Base-by-base conservation (phyloP, 1,140 invertebrate genomes). In the Penaeus japonicus region DNA sequence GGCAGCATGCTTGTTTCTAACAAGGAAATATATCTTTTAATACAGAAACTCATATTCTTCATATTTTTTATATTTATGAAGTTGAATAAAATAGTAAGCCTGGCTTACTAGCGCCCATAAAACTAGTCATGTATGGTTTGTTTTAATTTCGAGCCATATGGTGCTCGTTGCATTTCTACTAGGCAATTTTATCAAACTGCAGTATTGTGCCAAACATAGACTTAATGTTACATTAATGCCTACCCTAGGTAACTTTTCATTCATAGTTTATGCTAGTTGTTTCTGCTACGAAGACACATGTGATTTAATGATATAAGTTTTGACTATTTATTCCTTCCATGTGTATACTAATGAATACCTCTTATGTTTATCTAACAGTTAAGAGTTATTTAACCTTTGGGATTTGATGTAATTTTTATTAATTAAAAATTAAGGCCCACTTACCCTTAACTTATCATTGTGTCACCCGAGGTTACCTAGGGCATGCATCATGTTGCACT, bases 121-220 rank as follows among this genome's bases (percentile, higher is more conserved):
- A 83, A 62, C 81, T 83, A 83, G 81, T 83, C 81, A 83, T 82
- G 65, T 39, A 65, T 83, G 57, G 81, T 83, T 55, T 83, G 32
- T 65, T 65, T 83, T 59, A 35, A 39, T 39, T 32, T 62, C 24
- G 55, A 65, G 57, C 81, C 81, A 59, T 83, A 39, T 83, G 81
- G 81, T 83, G 81, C 81, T 83, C 81, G 20, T 83, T 30, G 59
- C 55, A 55, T 62, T 83, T 59, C 65, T 62, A 83, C 35, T 83
- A 83, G 57, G 27, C 39, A 83, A 62, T 55, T 20, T 78, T 83
- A 24, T 82, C 17, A 65, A 83, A 62, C 57, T 83, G 27, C 81
- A 83, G 81, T 59, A 65, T 62, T 83, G 81, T 83, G 81, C 81
- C 81, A 83, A 83, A 83, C 81, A 39, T 83, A 83, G 81, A 62